Conservation (phyloP, 2,113 vertebrate genomes). For the Seriola aureovittata region DNA sequence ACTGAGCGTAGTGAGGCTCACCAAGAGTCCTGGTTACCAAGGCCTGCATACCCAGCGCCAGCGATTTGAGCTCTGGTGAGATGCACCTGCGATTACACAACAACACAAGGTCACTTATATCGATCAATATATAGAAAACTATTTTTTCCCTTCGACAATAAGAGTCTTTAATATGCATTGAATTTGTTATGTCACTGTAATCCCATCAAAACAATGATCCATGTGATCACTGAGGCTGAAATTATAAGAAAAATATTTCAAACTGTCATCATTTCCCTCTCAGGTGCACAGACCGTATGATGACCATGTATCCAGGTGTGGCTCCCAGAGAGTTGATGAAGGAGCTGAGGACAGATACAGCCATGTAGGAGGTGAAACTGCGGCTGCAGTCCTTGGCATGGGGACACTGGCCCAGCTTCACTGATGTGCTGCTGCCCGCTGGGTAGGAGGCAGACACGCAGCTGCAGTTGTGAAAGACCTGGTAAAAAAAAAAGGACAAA, state of each 20-base stretch:
- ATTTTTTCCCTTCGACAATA: too few relatives aligned
- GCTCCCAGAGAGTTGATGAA: conserved; percentile 84
- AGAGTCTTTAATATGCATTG: not conserved
- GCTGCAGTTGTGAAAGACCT: conserved; percentile 94
- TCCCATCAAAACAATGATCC: not conserved
- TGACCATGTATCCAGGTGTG: conserved; percentile 84
- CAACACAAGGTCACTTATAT: not conserved
- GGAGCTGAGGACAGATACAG: conserved; percentile 80
- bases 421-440: conserved; percentile 83
- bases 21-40: conserved; percentile 87
- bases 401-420: conserved; percentile 88
- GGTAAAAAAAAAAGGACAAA: not conserved
- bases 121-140: not conserved
- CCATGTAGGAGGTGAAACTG: conserved; percentile 87
- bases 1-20: conserved; percentile 69
- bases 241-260: not conserved
- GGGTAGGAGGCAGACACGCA: conserved; percentile 84
- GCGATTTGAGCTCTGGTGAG: conserved; percentile 90
- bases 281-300: conserved; percentile 84
- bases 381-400: conserved; percentile 81
- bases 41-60: conserved; percentile 89
- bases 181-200: not conserved
- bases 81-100: conserved; percentile 87
- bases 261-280: not conserved
- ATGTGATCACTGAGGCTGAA: not conserved